Evolutionary conservation across 2,797 vertebrate species (phyloP).

Genomic region (Anolis apletophallus): DNA sequence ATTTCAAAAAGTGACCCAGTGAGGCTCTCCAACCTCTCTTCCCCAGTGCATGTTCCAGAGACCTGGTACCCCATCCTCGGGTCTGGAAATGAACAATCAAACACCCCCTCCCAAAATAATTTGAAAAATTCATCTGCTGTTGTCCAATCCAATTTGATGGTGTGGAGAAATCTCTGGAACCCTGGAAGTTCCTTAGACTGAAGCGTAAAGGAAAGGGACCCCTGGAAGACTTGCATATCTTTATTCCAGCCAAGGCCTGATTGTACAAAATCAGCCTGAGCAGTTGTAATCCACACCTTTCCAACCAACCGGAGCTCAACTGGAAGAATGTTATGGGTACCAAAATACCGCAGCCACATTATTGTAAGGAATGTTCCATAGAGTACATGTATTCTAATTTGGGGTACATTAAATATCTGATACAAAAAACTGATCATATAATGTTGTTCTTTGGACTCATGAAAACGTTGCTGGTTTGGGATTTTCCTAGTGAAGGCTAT

Average conservation of each 20-base stretch:
- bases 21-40: not conserved
- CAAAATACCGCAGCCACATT: not conserved
- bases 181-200: not conserved
- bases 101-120: slow-evolving; percentile 5
- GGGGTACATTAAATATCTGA: not conserved
- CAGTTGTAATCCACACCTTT: slow-evolving; percentile 27
- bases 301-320: not conserved
- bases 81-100: not conserved
- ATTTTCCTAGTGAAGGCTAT: not conserved
- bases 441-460: too few relatives aligned
- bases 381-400: not conserved
- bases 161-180: not conserved
- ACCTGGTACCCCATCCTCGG: too few relatives aligned
- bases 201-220: not conserved
- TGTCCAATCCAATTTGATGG: not conserved
- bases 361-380: not conserved
- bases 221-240: not conserved
- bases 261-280: not conserved
- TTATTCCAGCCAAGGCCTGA: fast-evolving
- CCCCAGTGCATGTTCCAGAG: not conserved
- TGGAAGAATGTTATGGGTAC: not conserved
- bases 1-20: not conserved
- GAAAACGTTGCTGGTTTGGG: not conserved
- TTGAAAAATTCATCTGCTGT: not conserved
- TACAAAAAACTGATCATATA: fast-evolving